Base-by-base conservation (phyloP, 2,888 invertebrate genomes). In the Phengaris alcon region DNA sequence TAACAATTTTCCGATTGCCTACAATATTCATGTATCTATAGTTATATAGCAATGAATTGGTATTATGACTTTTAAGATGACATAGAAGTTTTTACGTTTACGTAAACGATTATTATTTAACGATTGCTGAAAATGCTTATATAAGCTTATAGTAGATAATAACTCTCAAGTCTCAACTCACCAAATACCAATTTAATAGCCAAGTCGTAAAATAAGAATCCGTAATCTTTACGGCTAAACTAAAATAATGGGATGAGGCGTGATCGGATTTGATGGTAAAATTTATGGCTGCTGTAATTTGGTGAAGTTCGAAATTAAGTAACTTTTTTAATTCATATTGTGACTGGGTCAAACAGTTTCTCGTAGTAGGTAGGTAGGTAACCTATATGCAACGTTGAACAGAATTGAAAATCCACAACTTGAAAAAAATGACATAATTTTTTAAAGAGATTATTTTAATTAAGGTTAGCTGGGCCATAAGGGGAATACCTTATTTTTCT, bases 191-290 rank as follows among this genome's bases (percentile, higher is more conserved):
- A 51, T 70, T 70, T 70, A 70, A 72, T 22, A 72, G 72, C 72
- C 35, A 22, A 51, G 22, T 52, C 54, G 51, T 72, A 54, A 72
- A 70, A 70, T 15, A 54, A 15, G 22, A 51, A 52, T 12, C 35
- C 52, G 52, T 22, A 52, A 52, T 35, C 15, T 72, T 54, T 72
- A 72, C 15, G 52, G 72, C 72, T 12, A 35, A 72, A 72, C 72
- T 72, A 52, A 72, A 72, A 72, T 72, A 52, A 72, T 72, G 72
- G 52, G 72, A 72, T 12, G 54, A 72, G 72, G 72, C 52, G 72
- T 72, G 72, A 72, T 72, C 54, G 12, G n/a, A 72, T 52, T 52
- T 72, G 72, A 72, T 72, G 52, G 35, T 52, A 35, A 7, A 7
- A 72, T 52, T 72, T 52, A 72, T 54, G 51, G 51, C n/a, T 70